Base-by-base conservation (phyloP, 2,888 invertebrate genomes). In the Agriopis aurantiaria region DNA sequence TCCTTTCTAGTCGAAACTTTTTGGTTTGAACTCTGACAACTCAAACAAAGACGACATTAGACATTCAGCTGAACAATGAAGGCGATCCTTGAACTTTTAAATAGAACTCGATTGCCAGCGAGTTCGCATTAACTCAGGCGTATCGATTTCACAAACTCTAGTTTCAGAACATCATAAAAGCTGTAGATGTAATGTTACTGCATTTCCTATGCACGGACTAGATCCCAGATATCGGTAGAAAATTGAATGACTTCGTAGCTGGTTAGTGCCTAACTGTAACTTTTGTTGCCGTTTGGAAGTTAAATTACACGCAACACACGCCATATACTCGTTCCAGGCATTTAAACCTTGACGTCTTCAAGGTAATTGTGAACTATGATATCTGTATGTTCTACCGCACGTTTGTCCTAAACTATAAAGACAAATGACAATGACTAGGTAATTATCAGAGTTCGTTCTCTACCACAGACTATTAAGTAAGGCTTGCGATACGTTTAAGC, bases 221-320 rank as follows among this genome's bases (percentile, higher is more conserved):
- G 75, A 75, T 72, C 72, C 80, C 79, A 80, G 84, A 85, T 84
- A 84, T 86, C 81, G 78, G 78, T 80, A 75, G 81, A 87, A 88
- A 87, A 85, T 87, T 88, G 85, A 86, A 87, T 84, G 82, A 84
- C 85, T 88, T 85, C 75, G 82, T 81, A 81, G 81, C 79, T 77
- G 81, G 82, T 85, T 85, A 78, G 78, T 78, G 78, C 73, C 71
- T 81, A 79, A 82, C 80, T 81, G 79, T 82, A 78, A 70, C 72
- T 75, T 67, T 78, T 75, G 41, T 65, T 65, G 75, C 76, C 76
- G 78, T 80, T 82, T 77, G 65, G 75, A 76, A 82, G 82, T 78
- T 78, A 65, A 73, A 72, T 62, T 75, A 71, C 80, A 74, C 73
- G 74, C 72, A 75, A 75, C 76, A 76, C 83, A 84, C 80, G 83